phyloP scores from a whole-genome alignment of 2,113 vertebrate genomes.

The Sorex fumeus region DNA sequence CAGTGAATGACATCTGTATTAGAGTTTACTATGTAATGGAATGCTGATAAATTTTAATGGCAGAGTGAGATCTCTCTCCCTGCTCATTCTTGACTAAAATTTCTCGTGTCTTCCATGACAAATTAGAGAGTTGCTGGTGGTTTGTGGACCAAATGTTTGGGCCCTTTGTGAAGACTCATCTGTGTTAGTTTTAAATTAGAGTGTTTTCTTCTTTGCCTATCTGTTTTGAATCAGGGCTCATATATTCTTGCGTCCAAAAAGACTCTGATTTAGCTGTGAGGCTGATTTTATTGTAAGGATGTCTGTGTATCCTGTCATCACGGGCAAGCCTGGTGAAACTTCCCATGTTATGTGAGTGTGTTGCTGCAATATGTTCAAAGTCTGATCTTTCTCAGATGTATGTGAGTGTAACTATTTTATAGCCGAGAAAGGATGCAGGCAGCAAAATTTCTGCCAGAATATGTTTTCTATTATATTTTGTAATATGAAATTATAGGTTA shows the following conservation, averaged over 20 bases:
- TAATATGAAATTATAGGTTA: constrained; percentile 75
- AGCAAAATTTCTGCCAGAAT: constrained; percentile 59
- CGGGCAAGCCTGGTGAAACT: constrained; percentile 56
- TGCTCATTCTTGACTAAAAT: constrained; percentile 67
- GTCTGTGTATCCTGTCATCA: constrained; percentile 71
- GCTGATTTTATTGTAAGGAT: constrained; percentile 65
- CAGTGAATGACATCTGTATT: constrained; percentile 54
- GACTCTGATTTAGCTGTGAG: constrained; percentile 77
- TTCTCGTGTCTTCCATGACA: constrained; percentile 73
- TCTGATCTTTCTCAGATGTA: constrained; percentile 70
- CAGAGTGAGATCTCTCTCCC: constrained; percentile 48
- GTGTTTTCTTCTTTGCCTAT: constrained; percentile 74
- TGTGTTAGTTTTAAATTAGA: constrained; percentile 84
- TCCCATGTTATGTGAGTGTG: constrained; percentile 61
- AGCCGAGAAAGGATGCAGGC: constrained; percentile 74
- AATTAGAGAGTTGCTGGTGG: constrained; percentile 65
- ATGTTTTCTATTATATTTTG: constrained; percentile 80
- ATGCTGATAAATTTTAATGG: constrained; percentile 67
- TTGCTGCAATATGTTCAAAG: constrained; percentile 62
- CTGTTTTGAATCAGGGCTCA: constrained; percentile 82
- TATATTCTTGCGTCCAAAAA: constrained; percentile 76
- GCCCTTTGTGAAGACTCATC: constrained; percentile 69
- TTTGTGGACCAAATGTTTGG: constrained; percentile 80
- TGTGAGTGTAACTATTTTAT: constrained; percentile 58
- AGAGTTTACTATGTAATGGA: constrained; percentile 53